A percentile compares a stretch with the other conserved stretches of the same genome.
These are phyloP conservation scores for Cantharis rustica DNA, from an alignment of 2,888 invertebrate genomes.

Conservation along the genomic window DNA sequence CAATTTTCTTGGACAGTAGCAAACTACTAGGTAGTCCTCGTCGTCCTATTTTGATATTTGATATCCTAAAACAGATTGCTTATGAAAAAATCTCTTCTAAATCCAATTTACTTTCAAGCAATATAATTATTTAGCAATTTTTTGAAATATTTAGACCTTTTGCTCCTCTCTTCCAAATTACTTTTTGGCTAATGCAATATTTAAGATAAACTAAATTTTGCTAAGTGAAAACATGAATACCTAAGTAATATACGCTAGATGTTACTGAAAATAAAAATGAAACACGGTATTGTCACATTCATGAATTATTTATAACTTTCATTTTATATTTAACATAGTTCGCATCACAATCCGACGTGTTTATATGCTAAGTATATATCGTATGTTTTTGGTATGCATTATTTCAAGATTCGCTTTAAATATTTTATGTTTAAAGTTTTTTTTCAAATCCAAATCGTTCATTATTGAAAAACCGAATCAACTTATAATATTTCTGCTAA, in stretches of 20 bases:
- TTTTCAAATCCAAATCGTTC: background rate
- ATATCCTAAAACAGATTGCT: conserved; percentile 25
- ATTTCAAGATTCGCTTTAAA: background rate
- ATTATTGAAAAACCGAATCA: background rate
- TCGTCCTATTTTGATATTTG: conserved; percentile 28
- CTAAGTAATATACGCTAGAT: background rate
- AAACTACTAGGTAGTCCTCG: conserved; percentile 22
- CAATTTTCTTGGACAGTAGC: conserved; percentile 30
- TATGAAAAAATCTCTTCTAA: conserved; percentile 6
- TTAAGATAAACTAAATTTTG: background rate
- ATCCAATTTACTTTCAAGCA: background rate
- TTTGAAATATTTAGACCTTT: background rate
- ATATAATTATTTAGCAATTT: background rate
- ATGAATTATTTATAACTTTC: conserved; percentile 26
- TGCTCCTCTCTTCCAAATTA: background rate
- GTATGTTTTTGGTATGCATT: conserved; percentile 2
- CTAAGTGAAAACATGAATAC: conserved; percentile 3
- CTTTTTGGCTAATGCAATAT: background rate
- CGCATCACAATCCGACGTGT: conserved; percentile 19
- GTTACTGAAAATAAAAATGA: conserved; percentile 9
- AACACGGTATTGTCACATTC: conserved; percentile 10
- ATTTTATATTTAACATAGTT: conserved; percentile 23
- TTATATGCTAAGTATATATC: conserved; percentile 24
- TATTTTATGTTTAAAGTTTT: background rate
- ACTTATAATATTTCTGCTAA: background rate